Percentiles rank a stretch among this genome's conserved stretches.
These are phyloP conservation scores for Aporophyla lueneburgensis DNA, from an alignment of 2,888 invertebrate genomes.

Conservation along the genomic window DNA sequence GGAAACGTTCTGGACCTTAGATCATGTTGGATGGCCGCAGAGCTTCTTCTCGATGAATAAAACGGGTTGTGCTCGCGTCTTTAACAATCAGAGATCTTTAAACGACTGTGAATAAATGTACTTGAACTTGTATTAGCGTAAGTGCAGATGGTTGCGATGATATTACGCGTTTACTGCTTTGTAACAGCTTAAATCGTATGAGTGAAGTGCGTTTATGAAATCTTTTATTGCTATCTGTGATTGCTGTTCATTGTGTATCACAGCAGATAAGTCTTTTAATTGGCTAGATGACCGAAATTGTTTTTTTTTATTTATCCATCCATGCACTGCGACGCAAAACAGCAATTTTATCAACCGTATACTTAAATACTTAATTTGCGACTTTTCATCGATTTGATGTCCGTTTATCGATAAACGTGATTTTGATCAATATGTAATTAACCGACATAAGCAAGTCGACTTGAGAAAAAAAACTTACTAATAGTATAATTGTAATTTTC, in stretches of 20 bases:
- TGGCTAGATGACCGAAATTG: background rate
- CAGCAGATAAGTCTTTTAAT: background rate
- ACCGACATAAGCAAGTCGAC: too few relatives aligned
- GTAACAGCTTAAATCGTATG: background rate
- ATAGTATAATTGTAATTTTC: too few relatives aligned
- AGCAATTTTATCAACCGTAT: background rate
- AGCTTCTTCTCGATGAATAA: slow-evolving; percentile 37
- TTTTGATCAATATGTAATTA: background rate
- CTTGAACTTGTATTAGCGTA: slow-evolving; percentile 38
- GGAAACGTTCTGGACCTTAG: slow-evolving; percentile 47
- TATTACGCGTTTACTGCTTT: slow-evolving; percentile 12
- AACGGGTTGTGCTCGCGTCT: slow-evolving; percentile 39
- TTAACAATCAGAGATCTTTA: slow-evolving; percentile 50
- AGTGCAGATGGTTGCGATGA: slow-evolving; percentile 38
- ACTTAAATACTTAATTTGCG: background rate
- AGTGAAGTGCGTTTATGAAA: background rate
- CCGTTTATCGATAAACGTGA: background rate
- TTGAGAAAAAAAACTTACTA: too few relatives aligned
- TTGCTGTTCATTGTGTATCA: background rate
- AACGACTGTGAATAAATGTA: slow-evolving; percentile 42
- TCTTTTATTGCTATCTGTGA: background rate
- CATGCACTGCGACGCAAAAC: background rate
- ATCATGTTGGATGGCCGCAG: slow-evolving; percentile 31
- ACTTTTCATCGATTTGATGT: background rate
- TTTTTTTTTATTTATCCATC: slow-evolving; percentile 2